These are phyloP conservation scores for Gobius niger DNA, from an alignment of 2,113 vertebrate species.

Conservation along the genomic window DNA sequence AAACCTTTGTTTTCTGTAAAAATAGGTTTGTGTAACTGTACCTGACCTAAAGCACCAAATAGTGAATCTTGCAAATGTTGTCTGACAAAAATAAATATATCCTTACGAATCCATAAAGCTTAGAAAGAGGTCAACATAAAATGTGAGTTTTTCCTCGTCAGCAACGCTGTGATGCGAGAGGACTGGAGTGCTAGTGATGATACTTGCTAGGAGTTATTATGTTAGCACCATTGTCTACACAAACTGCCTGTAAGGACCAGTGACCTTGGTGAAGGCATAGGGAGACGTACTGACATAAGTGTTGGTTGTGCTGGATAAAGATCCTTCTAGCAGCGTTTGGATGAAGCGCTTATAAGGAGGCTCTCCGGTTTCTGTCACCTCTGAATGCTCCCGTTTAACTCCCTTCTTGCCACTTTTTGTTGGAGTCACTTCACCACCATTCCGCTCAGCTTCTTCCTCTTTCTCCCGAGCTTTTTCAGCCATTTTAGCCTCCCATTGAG, in stretches of 20 bases:
- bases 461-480: constrained; percentile 94
- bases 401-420: constrained; percentile 87
- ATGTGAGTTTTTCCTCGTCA: constrained; percentile 44
- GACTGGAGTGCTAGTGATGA: constrained; percentile 36
- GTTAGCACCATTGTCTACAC: constrained; percentile 78
- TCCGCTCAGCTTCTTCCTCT: constrained; percentile 90
- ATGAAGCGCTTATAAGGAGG: constrained; percentile 89
- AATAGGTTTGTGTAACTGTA: constrained; percentile 78
- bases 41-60: constrained; percentile 89
- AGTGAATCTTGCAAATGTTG: constrained; percentile 70
- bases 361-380: constrained; percentile 79
- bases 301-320: constrained; percentile 90
- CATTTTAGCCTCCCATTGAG: constrained; percentile 96
- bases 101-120: constrained; percentile 76
- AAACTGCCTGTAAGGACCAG: constrained; percentile 94
- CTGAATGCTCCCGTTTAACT: constrained; percentile 85
- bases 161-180: constrained; percentile 15
- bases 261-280: constrained; percentile 97
- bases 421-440: constrained; percentile 86
- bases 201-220: constrained; percentile 43
- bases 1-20: constrained; percentile 86
- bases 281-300: constrained; percentile 90
- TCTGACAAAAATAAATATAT: constrained; percentile 78
- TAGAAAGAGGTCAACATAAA: constrained; percentile 75
- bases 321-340: constrained; percentile 85